Evolutionary conservation across 2,797 vertebrate species (phyloP).

Genomic region (Brachymystax lenok): DNA sequence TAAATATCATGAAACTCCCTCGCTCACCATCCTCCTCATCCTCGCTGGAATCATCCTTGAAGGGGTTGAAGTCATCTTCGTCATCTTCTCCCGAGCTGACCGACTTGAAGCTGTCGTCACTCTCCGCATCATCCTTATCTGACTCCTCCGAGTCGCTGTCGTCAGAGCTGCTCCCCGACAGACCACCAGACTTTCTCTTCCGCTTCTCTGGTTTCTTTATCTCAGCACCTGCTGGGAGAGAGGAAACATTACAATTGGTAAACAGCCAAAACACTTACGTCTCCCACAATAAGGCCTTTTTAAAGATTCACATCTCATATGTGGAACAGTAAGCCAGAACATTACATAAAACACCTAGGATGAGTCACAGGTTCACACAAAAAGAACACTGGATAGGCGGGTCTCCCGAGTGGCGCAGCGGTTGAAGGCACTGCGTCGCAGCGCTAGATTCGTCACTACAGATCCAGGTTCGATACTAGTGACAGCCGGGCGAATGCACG

Average conservation of each 20-base stretch:
- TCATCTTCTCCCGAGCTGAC: constrained; percentile 85
- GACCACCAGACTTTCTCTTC: constrained; percentile 84
- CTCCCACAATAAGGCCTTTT: too few species aligned
- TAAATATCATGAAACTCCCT: not conserved
- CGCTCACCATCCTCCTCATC: constrained; percentile 93
- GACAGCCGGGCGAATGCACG: too few species aligned
- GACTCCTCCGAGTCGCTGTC: constrained; percentile 86
- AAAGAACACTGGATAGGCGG: too few species aligned
- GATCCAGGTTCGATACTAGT: too few species aligned
- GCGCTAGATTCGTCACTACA: too few species aligned
- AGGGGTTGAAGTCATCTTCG: constrained; percentile 95
- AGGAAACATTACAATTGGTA: not conserved
- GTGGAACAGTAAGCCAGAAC: too few species aligned
- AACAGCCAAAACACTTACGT: not conserved
- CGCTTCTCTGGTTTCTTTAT: constrained; percentile 86
- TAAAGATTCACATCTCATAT: too few species aligned
- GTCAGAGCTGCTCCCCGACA: constrained; percentile 93
- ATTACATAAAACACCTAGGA: too few species aligned
- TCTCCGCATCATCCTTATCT: constrained; percentile 65
- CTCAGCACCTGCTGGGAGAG: constrained; percentile 78
- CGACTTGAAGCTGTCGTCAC: constrained; percentile 91
- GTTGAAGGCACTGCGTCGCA: too few species aligned
- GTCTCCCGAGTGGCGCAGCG: too few species aligned
- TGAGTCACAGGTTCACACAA: too few species aligned
- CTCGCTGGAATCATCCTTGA: constrained; percentile 93